Percentiles rank a stretch among this genome's conserved stretches.
Conservation (phyloP, 2,113 vertebrate genomes). For the Pelmatolapia mariae region DNA sequence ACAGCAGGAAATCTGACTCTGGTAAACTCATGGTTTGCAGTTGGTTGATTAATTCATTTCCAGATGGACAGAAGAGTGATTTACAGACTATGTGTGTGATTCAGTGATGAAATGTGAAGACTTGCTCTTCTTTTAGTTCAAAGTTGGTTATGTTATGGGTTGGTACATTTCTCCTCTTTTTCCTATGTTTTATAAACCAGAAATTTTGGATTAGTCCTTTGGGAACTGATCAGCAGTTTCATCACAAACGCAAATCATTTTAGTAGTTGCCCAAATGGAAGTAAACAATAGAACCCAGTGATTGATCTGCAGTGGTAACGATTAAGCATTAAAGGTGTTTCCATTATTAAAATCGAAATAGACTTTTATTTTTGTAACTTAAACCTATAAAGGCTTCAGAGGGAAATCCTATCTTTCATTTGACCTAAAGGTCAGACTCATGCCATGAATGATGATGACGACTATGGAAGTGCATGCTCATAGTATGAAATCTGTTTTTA, state of each 20-base stretch:
- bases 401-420: not conserved
- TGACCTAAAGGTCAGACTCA: not conserved
- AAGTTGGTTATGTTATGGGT: not conserved
- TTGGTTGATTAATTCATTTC: not conserved
- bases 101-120: not conserved
- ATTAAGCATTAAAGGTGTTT: not conserved
- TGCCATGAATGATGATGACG: not conserved
- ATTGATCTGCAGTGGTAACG: not conserved
- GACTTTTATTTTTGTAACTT: not conserved
- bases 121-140: not conserved
- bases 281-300: not conserved
- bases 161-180: not conserved
- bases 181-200: not conserved
- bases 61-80: not conserved
- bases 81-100: not conserved
- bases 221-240: not conserved
- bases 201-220: not conserved
- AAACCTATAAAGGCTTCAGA: not conserved
- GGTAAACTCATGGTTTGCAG: not conserved
- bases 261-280: not conserved
- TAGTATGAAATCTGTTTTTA: not conserved
- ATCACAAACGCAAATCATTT: not conserved
- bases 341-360: not conserved
- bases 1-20: not conserved
- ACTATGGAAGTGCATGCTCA: not conserved